Evolutionary conservation across 2,888 invertebrate species (phyloP), one percentile per base, ranked within the genome.

Genomic region (Bedellia somnulentella): DNA sequence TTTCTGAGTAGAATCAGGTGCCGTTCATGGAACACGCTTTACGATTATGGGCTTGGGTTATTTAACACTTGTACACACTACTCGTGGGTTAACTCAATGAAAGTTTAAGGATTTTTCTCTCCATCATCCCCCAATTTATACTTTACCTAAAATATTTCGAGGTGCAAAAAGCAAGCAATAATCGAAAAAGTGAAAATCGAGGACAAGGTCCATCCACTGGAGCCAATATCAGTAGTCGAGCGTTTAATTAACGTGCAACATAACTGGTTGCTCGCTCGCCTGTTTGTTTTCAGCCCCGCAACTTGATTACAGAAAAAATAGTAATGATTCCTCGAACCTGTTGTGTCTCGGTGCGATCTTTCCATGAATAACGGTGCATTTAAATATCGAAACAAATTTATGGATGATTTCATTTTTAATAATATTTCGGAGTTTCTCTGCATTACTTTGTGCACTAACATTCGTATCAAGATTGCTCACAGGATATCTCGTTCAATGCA

Each of bases 301-400:
- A 66, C 56, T 59, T 62, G 66, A 67, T 63, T 59, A 58, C 51
- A 50, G 47, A 58, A 58, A 64, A 57, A 45, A 39, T 27, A 27
- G 46, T 56, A 57, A 62, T 59, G 56, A 61, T 61, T 57, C 50
- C 48, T 45, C 52, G 45, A 52, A 54, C 58, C 52, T 48, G 57
- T 51, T 52, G 9, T 9, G 18, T 18, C 18, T 18, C 18, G 44
- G 45, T 41, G 43, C 35, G 44, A 44, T 49, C 45, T 47, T 57
- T 53, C 50, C 57, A 52, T 54, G 60, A 49, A 59, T 68, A 70
- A 64, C 70, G 68, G 68, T 63, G 49, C 62, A 68, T 68, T 60
- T 55, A 66, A 67, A 68, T 64, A 13, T 11, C 5, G 15, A 30
- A 15, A 18, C 18, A 18, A 21, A 21, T n/a, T 21, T 21, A 21